These are phyloP conservation scores for Polylopha cassiicola DNA, from an alignment of 2,888 invertebrate species.

Conservation along the genomic window DNA sequence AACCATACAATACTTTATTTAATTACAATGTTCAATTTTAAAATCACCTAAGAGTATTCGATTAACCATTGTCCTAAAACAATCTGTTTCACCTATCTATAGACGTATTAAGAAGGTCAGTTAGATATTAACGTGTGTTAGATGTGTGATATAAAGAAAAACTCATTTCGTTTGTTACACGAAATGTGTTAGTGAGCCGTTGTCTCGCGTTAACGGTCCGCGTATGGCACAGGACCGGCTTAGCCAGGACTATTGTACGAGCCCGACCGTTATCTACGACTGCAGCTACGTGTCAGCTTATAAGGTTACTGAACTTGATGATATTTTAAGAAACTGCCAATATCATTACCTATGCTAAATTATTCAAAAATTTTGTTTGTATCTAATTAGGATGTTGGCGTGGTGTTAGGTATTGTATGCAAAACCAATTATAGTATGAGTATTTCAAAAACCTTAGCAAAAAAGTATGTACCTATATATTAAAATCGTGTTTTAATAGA, in stretches of 20 bases:
- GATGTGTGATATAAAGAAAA: too few relatives aligned
- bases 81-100: too few relatives aligned
- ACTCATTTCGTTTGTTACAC: slow-evolving; percentile 3
- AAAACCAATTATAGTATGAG: slow-evolving; percentile 14
- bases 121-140: too few relatives aligned
- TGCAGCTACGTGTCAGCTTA: slow-evolving; percentile 29
- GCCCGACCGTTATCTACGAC: slow-evolving; percentile 35
- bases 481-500: too few relatives aligned
- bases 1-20: too few relatives aligned
- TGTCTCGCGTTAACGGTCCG: slow-evolving; percentile 30
- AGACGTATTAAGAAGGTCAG: too few relatives aligned
- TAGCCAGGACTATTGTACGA: slow-evolving; percentile 33
- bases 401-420: slow-evolving; percentile 15
- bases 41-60: too few relatives aligned
- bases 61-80: too few relatives aligned
- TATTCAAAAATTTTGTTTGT: slow-evolving; percentile 13
- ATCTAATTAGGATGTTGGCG: slow-evolving; percentile 11
- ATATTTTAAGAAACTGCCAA: slow-evolving; percentile 11
- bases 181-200: slow-evolving; percentile 8
- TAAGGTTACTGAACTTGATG: slow-evolving; percentile 43
- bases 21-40: too few relatives aligned
- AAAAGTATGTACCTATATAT: too few relatives aligned
- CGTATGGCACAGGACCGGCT: slow-evolving; percentile 36
- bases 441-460: too few relatives aligned
- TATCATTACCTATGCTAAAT: slow-evolving; percentile 14